Base-by-base conservation (phyloP, 2,797 vertebrate genomes). In the Remorina albescens region DNA sequence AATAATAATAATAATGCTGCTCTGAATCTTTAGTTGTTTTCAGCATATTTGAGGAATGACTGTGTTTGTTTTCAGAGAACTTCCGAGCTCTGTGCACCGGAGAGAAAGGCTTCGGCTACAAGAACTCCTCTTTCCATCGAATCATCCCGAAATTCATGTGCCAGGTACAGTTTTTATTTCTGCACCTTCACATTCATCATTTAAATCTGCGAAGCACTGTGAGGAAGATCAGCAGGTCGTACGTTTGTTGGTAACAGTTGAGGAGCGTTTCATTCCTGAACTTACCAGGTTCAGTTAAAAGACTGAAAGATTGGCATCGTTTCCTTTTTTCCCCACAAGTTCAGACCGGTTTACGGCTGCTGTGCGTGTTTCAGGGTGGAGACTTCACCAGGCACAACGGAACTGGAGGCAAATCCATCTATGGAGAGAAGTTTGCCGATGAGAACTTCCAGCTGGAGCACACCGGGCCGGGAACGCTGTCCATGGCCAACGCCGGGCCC, bases 331-430 rank as follows among this genome's bases (percentile, higher is more conserved):
- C n/a, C n/a, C n/a, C n/a, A n/a, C n/a, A n/a, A n/a, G n/a, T n/a
- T n/a, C n/a, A n/a, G n/a, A n/a, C n/a, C n/a, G n/a, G n/a, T n/a
- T n/a, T n/a, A n/a, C n/a, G n/a, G n/a, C n/a, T n/a, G n/a, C n/a
- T n/a, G n/a, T n/a, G n/a, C n/a, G 6, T 41, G 1, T 23, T 28
- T 6, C 83, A 99, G 97, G 97, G 97, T 1, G 97, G 97, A 0
- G 97, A 99, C 88, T 98, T 99, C 84, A 99, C 97, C 0, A 94
- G 96, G 60, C 95, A 98, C 88, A 94, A 99, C 0, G 97, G 97
- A 92, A 99, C 97, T 1, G 97, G 97, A 0, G 97, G 97, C 19
- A 97, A 95, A 88, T 98, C 97, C 15, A 98, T 98, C 89, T 99
- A 98, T 0, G 97, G 97, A 4, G 77, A 92, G 83, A 98, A 98